A percentile compares a stretch with the other conserved stretches of the same genome.
phyloP scores from a whole-genome alignment of 1,140 invertebrate genomes.

The Batillaria attramentaria region DNA sequence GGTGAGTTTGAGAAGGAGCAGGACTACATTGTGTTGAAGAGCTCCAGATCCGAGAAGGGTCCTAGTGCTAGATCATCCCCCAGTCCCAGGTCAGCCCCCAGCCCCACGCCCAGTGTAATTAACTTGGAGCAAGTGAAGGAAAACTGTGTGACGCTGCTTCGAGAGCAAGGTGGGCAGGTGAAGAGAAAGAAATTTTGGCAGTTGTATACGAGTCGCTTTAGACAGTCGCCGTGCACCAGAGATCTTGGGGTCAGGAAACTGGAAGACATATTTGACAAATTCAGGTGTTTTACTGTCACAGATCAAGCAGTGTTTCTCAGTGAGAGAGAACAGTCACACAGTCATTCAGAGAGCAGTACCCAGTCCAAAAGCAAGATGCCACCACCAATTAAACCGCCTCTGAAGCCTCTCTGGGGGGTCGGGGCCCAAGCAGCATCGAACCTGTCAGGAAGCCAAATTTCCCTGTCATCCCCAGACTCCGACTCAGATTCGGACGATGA shows the following conservation, averaged over 20 bases:
- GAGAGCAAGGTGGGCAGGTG: neutral
- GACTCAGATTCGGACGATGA: conserved; percentile 27
- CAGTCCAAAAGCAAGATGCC: neutral
- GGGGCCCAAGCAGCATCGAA: neutral
- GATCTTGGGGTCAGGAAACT: neutral
- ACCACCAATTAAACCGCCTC: neutral
- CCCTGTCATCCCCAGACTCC: neutral
- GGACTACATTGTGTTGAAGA: neutral
- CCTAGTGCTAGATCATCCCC: no score
- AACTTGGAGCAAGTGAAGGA: neutral
- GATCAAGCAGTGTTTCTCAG: neutral
- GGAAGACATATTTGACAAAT: conserved; percentile 4
- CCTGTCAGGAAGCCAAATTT: neutral
- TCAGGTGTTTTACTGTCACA: neutral
- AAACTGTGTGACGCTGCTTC: neutral
- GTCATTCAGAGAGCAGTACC: neutral
- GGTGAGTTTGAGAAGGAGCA: neutral
- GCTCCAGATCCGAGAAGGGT: no score
- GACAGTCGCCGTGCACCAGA: neutral
- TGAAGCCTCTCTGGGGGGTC: neutral
- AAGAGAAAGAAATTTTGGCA: neutral
- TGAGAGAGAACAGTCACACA: neutral
- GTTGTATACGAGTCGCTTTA: neutral
- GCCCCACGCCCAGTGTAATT: neutral
- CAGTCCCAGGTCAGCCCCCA: no score